These are phyloP conservation scores for Drosophila kuntzei DNA, from an alignment of 2,888 invertebrate species.

Conservation along the genomic window DNA sequence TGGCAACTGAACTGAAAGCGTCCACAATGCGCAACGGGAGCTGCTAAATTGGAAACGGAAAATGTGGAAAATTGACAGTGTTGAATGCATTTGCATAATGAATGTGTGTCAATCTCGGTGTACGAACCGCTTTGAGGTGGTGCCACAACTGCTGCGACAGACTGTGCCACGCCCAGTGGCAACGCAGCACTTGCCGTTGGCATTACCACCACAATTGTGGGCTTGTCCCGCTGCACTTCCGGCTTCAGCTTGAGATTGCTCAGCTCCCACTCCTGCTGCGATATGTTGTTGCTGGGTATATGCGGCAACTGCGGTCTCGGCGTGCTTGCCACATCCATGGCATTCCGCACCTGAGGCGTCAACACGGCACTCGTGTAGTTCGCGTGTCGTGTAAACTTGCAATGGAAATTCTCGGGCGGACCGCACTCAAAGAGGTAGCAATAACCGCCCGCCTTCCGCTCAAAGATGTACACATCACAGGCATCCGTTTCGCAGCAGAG, in stretches of 20 bases:
- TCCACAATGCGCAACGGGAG: conserved; percentile 87
- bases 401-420: conserved; percentile 94
- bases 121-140: conserved; percentile 62
- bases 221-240: conserved; percentile 74
- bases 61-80: conserved; percentile 15
- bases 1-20: conserved; percentile 95
- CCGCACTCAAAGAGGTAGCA: conserved; percentile 97
- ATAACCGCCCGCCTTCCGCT: conserved; percentile 93
- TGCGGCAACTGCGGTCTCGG: conserved; percentile 71
- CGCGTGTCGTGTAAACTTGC: conserved; percentile 95
- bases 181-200: conserved; percentile 29
- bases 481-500: conserved; percentile 94
- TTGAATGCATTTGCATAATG: conserved; percentile 36
- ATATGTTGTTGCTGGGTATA: conserved; percentile 80
- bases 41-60: conserved; percentile 40
- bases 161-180: conserved; percentile 50
- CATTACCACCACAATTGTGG: conserved; percentile 26
- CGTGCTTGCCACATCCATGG: conserved; percentile 69
- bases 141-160: conserved; percentile 15
- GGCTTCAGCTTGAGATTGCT: conserved; percentile 84
- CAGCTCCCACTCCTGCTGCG: conserved; percentile 85
- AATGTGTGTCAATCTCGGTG: conserved; percentile 8
- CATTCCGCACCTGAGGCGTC: conserved; percentile 86
- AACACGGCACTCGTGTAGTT: conserved; percentile 95
- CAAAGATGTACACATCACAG: conserved; percentile 96